Evolutionary conservation across 1,140 invertebrate genomes (phyloP), one percentile per base, ranked within the genome.

Genomic region (Aphis craccivora): DNA sequence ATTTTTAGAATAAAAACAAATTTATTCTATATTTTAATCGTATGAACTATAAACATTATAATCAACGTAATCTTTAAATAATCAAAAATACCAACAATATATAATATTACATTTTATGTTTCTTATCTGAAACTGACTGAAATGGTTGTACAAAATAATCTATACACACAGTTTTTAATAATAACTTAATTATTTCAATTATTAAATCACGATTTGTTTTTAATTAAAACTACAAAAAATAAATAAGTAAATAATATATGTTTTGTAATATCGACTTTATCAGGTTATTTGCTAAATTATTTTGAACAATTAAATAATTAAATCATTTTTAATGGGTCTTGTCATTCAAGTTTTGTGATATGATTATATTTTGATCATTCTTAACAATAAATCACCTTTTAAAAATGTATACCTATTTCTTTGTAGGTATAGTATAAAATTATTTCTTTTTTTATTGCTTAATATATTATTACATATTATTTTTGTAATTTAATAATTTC

Each of bases 31-130:
- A 22, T 83, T 83, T 37, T 83, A 37, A 83, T 83, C 0, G 35
- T 83, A 83, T 83, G 76, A 22, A 37, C 20, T 81, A 83, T 2
- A 18, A 37, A 35, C 18, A 81, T 81, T 35, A 20, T 20, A 60
- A 60, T 60, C 55, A 60, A 60, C 55, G 30, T 60, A 60, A 60
- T 30, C 35, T 83, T 83, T 83, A 83, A 83, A 37, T 83, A 83
- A 37, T 83, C n/a, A 83, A 83, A 83, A 40, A 84, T 84, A 84
- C 81, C 37, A 40, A 84, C 18, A 84, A 86, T 18, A 86, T 86
- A 6, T 40, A 40, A 40, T 45, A 86, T 83, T 86, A n/a, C 4
- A n/a, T 30, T 86, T 86, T 87, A 87, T 87, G 14, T 48, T 45
- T 87, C 30, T 87, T 87, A 87, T 87, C 86, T 87, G 86, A 87